These are phyloP conservation scores for Margaritifera margaritifera DNA, from an alignment of 2,888 invertebrate species.

Conservation along the genomic window DNA sequence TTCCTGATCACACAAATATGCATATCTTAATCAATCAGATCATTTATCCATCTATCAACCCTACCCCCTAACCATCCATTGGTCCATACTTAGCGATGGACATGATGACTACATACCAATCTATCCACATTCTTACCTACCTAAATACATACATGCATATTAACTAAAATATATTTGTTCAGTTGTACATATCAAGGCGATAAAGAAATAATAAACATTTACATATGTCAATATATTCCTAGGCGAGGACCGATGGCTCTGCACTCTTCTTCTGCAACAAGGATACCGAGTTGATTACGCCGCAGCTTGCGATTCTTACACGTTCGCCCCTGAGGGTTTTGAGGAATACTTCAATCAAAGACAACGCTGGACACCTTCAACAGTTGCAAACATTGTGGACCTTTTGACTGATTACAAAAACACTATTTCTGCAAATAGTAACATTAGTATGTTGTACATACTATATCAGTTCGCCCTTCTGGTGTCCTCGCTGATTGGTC, in stretches of 20 bases:
- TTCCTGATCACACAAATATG: no score
- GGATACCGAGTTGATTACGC: slow-evolving; percentile 66
- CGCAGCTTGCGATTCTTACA: slow-evolving; percentile 63
- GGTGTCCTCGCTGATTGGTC: slow-evolving; percentile 92
- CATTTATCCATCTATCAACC: no score
- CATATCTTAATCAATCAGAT: no score
- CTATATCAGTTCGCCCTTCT: slow-evolving; percentile 79
- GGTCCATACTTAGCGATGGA: no score
- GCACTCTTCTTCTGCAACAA: slow-evolving; percentile 63
- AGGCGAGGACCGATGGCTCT: slow-evolving; percentile 70
- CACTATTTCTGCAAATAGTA: slow-evolving; percentile 96
- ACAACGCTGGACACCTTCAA: slow-evolving; percentile 65
- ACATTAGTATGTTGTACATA: slow-evolving; percentile 81
- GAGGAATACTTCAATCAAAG: slow-evolving; percentile 66
- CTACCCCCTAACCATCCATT: no score
- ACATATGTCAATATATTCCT: background rate
- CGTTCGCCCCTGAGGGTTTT: slow-evolving; percentile 63
- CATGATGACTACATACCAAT: no score
- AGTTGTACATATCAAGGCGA: background rate
- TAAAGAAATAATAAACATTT: background rate
- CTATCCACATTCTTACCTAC: no score
- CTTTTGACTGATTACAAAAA: slow-evolving; percentile 84
- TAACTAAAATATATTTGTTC: no score
- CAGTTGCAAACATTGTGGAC: slow-evolving; percentile 64
- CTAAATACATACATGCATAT: no score